These are phyloP conservation scores for Bhutanitis thaidina DNA, from an alignment of 2,888 invertebrate genomes.

Conservation along the genomic window DNA sequence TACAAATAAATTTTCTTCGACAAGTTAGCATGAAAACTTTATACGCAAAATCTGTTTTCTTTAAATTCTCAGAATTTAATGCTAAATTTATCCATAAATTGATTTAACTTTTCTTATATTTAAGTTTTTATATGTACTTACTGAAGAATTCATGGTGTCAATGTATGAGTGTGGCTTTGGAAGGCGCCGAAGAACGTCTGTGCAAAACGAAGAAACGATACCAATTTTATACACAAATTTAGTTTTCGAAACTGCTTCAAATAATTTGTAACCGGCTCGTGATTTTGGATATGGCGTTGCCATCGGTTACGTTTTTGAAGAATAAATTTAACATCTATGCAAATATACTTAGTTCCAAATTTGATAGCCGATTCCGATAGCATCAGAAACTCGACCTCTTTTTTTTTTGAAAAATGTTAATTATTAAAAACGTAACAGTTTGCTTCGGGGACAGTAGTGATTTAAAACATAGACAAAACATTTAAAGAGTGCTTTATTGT, in stretches of 20 bases:
- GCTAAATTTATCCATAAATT: no score
- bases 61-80: no score
- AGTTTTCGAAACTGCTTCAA: slow-evolving; percentile 39
- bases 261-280: slow-evolving; percentile 39
- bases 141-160: slow-evolving; percentile 25
- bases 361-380: slow-evolving; percentile 7
- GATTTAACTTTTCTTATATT: no score
- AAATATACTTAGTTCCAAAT: slow-evolving; percentile 21
- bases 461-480: slow-evolving; percentile 2
- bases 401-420: neutral
- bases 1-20: no score
- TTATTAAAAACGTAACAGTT: slow-evolving; percentile 14
- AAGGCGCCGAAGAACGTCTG: slow-evolving; percentile 38
- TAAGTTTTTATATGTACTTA: slow-evolving; percentile 4
- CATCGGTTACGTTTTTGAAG: slow-evolving; percentile 27
- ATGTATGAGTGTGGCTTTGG: slow-evolving; percentile 17
- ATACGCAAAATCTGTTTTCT: no score
- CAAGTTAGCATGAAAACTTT: no score
- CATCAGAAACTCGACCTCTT: neutral
- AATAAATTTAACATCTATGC: slow-evolving; percentile 28
- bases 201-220: slow-evolving; percentile 35
- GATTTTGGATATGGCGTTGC: slow-evolving; percentile 30
- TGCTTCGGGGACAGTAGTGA: neutral
- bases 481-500: neutral
- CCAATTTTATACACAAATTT: slow-evolving; percentile 56